Conservation (phyloP, 2,888 invertebrate species). For the Epinotia demarniana region DNA sequence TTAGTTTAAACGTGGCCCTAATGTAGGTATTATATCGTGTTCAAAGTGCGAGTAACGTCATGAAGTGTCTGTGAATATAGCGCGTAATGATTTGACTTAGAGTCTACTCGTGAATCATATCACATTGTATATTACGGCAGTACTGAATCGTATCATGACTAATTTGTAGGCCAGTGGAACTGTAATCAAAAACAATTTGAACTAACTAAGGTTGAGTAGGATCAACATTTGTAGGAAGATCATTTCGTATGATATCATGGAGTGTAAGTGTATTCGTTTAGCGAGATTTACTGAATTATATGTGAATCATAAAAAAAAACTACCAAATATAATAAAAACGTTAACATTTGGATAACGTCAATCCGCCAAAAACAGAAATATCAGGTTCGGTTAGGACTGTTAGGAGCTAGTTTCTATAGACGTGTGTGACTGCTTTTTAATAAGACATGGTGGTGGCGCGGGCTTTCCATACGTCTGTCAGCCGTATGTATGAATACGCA, state of each 20-base stretch:
- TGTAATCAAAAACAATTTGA: constrained; percentile 70
- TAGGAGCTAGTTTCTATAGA: constrained; percentile 20
- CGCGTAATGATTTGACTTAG: neutral
- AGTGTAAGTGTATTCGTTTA: constrained; percentile 13
- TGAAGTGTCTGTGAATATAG: neutral
- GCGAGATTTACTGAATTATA: neutral
- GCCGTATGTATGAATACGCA: neutral
- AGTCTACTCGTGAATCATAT: constrained; percentile 1
- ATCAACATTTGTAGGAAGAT: constrained; percentile 58
- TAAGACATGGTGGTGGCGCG: neutral
- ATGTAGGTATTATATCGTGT: neutral
- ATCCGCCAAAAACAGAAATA: constrained; percentile 21
- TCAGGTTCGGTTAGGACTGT: constrained; percentile 3
- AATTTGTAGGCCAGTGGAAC: constrained; percentile 66
- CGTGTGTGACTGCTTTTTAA: constrained; percentile 21
- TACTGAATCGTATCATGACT: constrained; percentile 48
- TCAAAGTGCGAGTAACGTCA: neutral
- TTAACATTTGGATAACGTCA: constrained; percentile 4
- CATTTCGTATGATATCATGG: constrained; percentile 58
- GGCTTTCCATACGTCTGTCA: constrained; percentile 6
- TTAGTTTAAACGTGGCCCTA: neutral
- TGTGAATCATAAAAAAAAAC: neutral
- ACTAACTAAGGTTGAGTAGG: constrained; percentile 29
- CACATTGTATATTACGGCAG: neutral
- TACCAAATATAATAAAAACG: neutral